Conservation (phyloP, 2,888 invertebrate species). For the Pachycephus smyrnensis region DNA sequence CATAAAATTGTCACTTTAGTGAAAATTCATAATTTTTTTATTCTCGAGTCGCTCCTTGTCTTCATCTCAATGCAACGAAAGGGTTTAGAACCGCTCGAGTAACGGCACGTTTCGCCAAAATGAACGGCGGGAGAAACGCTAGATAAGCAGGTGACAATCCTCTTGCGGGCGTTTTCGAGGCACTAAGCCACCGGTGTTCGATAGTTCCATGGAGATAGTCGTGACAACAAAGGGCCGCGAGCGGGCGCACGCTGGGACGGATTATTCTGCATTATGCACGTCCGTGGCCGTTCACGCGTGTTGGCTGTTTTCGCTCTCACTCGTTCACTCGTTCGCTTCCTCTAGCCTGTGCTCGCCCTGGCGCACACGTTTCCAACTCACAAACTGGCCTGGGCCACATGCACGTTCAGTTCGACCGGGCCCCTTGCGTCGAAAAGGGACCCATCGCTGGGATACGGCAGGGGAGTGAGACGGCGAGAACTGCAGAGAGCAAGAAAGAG, state of each 20-base stretch:
- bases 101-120: background rate
- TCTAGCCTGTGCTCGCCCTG: no score
- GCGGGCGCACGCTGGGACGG: conserved; percentile 52
- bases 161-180: conserved; percentile 60
- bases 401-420: background rate
- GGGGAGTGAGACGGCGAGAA: background rate
- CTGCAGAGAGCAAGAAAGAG: conserved; percentile 24
- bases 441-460: background rate
- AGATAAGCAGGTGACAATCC: conserved; percentile 65
- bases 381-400: background rate
- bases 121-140: conserved; percentile 5
- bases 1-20: background rate
- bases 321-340: background rate
- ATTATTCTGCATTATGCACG: conserved; percentile 47
- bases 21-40: background rate
- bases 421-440: background rate
- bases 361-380: background rate
- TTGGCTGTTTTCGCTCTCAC: background rate
- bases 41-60: background rate
- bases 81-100: background rate
- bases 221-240: conserved; percentile 11
- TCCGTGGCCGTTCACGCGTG: conserved; percentile 5
- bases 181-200: conserved; percentile 27
- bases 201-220: conserved; percentile 9
- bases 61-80: background rate